Evolutionary conservation across 2,797 vertebrate species (phyloP).

Genomic region (Argyrosomus regius): DNA sequence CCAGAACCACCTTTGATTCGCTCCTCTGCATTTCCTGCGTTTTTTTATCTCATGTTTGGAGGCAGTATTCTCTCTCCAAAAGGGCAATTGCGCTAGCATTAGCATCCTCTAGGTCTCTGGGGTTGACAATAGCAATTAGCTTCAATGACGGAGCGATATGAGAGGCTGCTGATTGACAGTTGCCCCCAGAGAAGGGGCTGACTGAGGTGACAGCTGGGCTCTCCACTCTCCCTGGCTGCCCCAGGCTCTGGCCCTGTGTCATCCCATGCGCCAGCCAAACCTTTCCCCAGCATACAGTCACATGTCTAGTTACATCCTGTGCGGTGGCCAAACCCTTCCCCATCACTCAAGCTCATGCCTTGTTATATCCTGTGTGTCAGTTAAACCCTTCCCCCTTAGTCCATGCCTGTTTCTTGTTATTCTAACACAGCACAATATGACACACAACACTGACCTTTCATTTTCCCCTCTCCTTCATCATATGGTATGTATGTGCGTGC

Average conservation of each 20-base stretch:
- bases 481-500: conserved; percentile 3
- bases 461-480: conserved; percentile 48
- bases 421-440: conserved; percentile 60
- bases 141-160: conserved; percentile 83
- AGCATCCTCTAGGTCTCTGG: conserved; percentile 81
- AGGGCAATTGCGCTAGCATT: conserved; percentile 79
- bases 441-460: conserved; percentile 63
- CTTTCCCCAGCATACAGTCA: conserved; percentile 72
- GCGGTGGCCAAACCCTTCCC: conserved; percentile 78
- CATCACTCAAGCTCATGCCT: conserved; percentile 78
- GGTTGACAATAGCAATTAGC: conserved; percentile 86
- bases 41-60: conserved; percentile 79
- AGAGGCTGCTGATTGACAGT: conserved; percentile 84
- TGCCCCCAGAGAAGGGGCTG: conserved; percentile 82
- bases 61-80: conserved; percentile 80
- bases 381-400: conserved; percentile 71
- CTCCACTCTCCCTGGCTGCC: conserved; percentile 79
- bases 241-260: conserved; percentile 83
- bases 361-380: conserved; percentile 77
- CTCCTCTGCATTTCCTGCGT: conserved; percentile 67
- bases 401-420: conserved; percentile 74
- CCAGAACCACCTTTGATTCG: conserved; percentile 78
- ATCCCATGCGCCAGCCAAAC: conserved; percentile 78
- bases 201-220: conserved; percentile 86
- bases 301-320: conserved; percentile 79